Conservation (phyloP, 2,888 invertebrate genomes). For the Trichogramma dendrolimi region DNA sequence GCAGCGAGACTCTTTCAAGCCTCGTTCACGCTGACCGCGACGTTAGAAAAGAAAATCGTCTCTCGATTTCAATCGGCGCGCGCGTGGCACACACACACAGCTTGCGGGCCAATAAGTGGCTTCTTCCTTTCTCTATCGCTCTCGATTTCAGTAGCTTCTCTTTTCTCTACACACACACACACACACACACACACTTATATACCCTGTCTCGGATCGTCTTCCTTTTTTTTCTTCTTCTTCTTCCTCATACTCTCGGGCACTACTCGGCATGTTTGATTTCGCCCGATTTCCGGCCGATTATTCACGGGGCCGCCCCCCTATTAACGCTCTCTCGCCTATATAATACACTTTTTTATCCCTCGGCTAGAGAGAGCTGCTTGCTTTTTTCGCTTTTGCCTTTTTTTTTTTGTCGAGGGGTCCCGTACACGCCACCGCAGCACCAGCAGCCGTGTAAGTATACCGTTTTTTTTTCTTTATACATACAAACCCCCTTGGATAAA, state of each 20-base stretch:
- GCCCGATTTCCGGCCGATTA: conserved; percentile 28
- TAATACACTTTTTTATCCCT: not conserved
- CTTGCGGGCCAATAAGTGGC: conserved; percentile 10
- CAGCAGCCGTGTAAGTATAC: no score
- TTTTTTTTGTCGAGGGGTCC: not conserved
- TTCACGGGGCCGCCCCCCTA: conserved; percentile 22
- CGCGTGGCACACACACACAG: not conserved
- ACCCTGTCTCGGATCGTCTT: not conserved
- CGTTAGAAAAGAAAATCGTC: no score
- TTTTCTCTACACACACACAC: not conserved
- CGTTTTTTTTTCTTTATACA: no score
- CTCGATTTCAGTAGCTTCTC: not conserved
- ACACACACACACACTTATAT: not conserved
- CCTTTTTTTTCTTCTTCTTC: not conserved
- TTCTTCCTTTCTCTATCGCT: conserved; percentile 4
- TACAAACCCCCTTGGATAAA: no score
- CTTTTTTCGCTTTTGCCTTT: conserved; percentile 9
- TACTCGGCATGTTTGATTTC: conserved; percentile 26
- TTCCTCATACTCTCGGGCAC: conserved; percentile 14
- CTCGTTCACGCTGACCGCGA: no score
- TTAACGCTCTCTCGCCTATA: conserved; percentile 13
- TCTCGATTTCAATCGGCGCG: no score
- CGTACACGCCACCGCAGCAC: not conserved
- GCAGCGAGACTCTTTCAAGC: no score
- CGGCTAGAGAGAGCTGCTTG: not conserved